A percentile compares a stretch with the other conserved stretches of the same genome.
Evolutionary conservation across 2,113 vertebrate species (phyloP).

Genomic region (Tetrax tetrax): DNA sequence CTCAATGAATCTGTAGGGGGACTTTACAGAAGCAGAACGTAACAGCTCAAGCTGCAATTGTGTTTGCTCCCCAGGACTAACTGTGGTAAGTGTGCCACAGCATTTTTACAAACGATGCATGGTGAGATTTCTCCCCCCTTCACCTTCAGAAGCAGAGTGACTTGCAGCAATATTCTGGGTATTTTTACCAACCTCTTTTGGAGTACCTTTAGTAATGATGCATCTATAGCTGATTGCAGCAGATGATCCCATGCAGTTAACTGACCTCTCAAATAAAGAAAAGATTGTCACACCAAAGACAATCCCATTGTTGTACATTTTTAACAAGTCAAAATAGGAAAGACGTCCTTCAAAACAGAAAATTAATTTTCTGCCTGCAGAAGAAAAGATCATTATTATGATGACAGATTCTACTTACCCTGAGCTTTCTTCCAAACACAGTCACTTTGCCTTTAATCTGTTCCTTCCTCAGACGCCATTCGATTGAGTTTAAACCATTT

Average conservation of each 20-base stretch:
- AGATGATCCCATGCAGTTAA: neutral
- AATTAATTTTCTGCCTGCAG: neutral
- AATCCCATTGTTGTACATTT: neutral
- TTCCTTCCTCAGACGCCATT: slow-evolving; percentile 97
- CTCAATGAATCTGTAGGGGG: neutral
- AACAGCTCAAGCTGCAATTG: neutral
- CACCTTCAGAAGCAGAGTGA: neutral
- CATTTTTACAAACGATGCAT: neutral
- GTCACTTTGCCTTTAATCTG: slow-evolving; percentile 97
- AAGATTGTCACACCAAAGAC: neutral
- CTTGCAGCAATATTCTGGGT: neutral
- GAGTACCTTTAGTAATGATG: neutral
- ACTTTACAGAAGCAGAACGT: neutral
- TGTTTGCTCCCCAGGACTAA: neutral
- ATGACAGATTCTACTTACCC: slow-evolving; percentile 80
- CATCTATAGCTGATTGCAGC: neutral
- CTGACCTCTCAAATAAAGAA: neutral
- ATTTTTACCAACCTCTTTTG: neutral
- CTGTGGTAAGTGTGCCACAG: neutral
- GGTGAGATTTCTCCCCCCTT: neutral
- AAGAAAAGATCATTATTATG: neutral
- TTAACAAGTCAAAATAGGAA: neutral
- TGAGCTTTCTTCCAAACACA: slow-evolving; percentile 96
- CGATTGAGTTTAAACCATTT: slow-evolving; percentile 97
- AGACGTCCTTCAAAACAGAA: neutral